Evolutionary conservation across 2,888 invertebrate species (phyloP).

Genomic region (Drosophila lacicola): DNA sequence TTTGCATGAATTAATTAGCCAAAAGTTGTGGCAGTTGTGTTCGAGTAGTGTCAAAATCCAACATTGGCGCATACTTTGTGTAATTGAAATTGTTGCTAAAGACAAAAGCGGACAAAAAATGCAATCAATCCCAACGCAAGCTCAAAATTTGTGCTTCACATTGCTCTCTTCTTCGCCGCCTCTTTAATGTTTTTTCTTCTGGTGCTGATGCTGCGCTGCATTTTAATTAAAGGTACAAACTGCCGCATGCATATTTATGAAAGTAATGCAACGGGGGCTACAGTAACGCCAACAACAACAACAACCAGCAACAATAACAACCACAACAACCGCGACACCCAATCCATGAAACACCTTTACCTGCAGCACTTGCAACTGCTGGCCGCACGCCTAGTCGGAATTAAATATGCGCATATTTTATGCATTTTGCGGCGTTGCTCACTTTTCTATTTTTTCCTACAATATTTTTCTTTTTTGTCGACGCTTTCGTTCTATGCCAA

Average conservation of each 20-base stretch:
- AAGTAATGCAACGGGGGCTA: constrained; percentile 55
- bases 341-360: constrained; percentile 24
- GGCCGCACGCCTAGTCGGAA: constrained; percentile 76
- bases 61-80: constrained; percentile 54
- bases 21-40: constrained; percentile 58
- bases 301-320: neutral
- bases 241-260: constrained; percentile 80
- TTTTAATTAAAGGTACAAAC: constrained; percentile 77
- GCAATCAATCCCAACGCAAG: constrained; percentile 70
- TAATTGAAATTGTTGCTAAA: constrained; percentile 69
- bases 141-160: constrained; percentile 52
- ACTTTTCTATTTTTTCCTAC: constrained; percentile 48
- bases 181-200: constrained; percentile 17
- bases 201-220: constrained; percentile 55
- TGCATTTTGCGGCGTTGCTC: constrained; percentile 75
- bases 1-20: constrained; percentile 82
- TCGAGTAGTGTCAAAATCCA: constrained; percentile 42
- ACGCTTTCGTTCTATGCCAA: constrained; percentile 61
- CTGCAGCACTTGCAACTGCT: constrained; percentile 38
- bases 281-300: constrained; percentile 21
- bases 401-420: constrained; percentile 80
- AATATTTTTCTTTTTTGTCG: constrained; percentile 28
- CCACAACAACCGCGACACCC: constrained; percentile 21
- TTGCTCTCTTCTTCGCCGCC: constrained; percentile 23
- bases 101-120: constrained; percentile 35